Conservation (phyloP, 2,888 invertebrate genomes). For the Orthonychiurus folsomi region DNA sequence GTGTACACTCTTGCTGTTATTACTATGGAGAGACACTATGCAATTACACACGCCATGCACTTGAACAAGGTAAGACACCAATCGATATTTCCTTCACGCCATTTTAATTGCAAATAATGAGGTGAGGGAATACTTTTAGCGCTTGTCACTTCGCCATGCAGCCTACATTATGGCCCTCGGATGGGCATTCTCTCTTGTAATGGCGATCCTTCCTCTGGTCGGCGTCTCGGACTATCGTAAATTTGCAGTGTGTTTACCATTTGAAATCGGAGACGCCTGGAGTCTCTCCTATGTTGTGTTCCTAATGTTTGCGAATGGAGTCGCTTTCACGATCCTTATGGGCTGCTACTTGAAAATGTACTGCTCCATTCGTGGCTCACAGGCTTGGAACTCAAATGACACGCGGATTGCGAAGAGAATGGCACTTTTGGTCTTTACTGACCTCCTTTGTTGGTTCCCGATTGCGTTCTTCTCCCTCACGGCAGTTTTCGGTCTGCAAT, state of each 20-base stretch:
- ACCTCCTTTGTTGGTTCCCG: slow-evolving; percentile 96
- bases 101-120: background rate
- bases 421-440: slow-evolving; percentile 93
- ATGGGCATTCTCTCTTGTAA: slow-evolving; percentile 79
- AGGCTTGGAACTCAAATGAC: slow-evolving; percentile 96
- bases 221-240: slow-evolving; percentile 92
- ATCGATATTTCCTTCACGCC: background rate
- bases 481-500: slow-evolving; percentile 80
- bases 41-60: slow-evolving; percentile 96
- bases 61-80: slow-evolving; percentile 59
- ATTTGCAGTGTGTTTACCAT: slow-evolving; percentile 92
- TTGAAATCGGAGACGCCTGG: slow-evolving; percentile 71
- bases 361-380: slow-evolving; percentile 88
- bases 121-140: slow-evolving; percentile 42
- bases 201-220: slow-evolving; percentile 79
- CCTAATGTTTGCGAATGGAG: slow-evolving; percentile 81
- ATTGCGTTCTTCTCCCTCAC: slow-evolving; percentile 92
- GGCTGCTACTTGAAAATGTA: slow-evolving; percentile 96
- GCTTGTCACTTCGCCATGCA: slow-evolving; percentile 78
- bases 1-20: slow-evolving; percentile 95
- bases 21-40: slow-evolving; percentile 89
- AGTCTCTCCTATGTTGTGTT: slow-evolving; percentile 83
- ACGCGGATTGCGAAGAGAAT: slow-evolving; percentile 91
- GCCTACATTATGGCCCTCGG: slow-evolving; percentile 83
- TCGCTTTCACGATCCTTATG: slow-evolving; percentile 88